Evolutionary conservation across 1,140 invertebrate genomes (phyloP).

Genomic region (Trinorchestia longiramus): DNA sequence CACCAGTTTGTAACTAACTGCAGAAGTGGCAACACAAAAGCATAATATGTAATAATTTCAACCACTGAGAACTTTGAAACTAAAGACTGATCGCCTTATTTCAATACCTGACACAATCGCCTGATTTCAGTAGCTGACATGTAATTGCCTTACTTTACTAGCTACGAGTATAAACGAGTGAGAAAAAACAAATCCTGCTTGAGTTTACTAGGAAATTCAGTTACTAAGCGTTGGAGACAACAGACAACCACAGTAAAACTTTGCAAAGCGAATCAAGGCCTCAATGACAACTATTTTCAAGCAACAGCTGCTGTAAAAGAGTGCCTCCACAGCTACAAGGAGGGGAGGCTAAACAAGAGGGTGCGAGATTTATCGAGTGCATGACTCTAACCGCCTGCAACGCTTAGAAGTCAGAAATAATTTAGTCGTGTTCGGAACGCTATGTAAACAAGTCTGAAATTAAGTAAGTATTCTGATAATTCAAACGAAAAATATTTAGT

Average conservation of each 20-base stretch:
- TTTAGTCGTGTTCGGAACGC: background rate
- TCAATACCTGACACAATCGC: too few relatives aligned
- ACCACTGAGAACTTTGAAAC: background rate
- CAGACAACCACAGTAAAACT: background rate
- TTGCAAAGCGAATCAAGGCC: background rate
- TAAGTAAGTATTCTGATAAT: background rate
- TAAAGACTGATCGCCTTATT: too few relatives aligned
- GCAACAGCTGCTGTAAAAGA: background rate
- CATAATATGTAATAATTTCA: background rate
- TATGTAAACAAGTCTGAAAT: background rate
- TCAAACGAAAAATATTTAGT: background rate
- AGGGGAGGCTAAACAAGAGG: background rate
- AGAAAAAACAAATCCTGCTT: background rate
- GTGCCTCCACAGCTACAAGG: background rate
- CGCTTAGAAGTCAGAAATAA: background rate
- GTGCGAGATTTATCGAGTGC: background rate
- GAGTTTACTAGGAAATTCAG: background rate
- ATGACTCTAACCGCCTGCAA: background rate
- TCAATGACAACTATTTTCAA: background rate
- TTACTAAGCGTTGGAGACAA: background rate
- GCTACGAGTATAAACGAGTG: background rate
- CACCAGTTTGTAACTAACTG: background rate
- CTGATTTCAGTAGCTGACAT: too few relatives aligned
- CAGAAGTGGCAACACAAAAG: background rate
- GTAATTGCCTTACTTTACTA: background rate